Conservation (phyloP, 2,113 vertebrate species). For the Erythrocercus mccallii region DNA sequence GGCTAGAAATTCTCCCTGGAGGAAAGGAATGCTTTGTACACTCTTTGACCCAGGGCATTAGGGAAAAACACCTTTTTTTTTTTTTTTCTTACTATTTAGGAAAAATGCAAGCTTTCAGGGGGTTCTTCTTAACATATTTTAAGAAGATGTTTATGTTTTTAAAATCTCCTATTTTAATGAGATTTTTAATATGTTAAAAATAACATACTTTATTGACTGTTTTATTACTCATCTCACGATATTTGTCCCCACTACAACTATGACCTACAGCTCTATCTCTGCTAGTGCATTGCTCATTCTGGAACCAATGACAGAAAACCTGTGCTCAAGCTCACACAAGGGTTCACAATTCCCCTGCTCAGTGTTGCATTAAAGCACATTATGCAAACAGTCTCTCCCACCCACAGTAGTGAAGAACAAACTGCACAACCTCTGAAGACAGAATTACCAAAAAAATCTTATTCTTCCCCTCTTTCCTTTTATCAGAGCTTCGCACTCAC, state of each 20-base stretch:
- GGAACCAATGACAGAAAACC: not conserved
- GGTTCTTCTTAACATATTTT: not conserved
- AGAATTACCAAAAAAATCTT: not conserved
- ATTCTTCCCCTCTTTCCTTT: not conserved
- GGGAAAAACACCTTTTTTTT: not conserved
- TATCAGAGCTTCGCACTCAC: conserved; percentile 85
- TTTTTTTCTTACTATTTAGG: not conserved
- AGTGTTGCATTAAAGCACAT: not conserved
- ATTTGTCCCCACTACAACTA: not conserved
- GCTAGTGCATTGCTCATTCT: not conserved
- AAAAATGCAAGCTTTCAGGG: not conserved
- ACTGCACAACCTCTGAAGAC: not conserved
- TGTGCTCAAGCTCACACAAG: not conserved
- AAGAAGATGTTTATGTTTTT: not conserved
- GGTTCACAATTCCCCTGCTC: not conserved
- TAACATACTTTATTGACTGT: not conserved
- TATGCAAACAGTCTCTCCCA: not conserved
- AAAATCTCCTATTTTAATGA: too few species aligned
- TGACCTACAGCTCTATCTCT: not conserved
- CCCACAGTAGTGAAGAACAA: not conserved
- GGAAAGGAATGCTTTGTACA: not conserved
- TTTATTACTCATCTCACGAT: not conserved
- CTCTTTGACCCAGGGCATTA: not conserved
- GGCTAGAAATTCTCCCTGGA: not conserved
- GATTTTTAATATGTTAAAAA: too few species aligned